Evolutionary conservation across 2,113 vertebrate species (phyloP), one percentile per base, ranked within the genome.

Genomic region (Tetraodon nigroviridis): DNA sequence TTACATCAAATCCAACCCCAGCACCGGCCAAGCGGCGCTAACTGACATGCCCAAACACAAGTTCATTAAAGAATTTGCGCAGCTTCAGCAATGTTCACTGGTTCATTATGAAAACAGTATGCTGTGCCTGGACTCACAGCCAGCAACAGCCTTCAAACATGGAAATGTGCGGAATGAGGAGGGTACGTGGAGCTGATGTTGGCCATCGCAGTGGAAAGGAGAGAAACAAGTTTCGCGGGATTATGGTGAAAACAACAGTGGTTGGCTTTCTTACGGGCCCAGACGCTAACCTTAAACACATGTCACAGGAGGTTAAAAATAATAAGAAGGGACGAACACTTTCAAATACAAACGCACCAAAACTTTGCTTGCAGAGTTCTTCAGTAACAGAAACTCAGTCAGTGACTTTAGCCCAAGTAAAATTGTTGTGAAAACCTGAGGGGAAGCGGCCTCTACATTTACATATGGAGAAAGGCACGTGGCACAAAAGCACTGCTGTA

Each of bases 61-160:
- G 74, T 82, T 70, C 62, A 77, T 80, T 79, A 71, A 81, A 83
- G 42, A 66, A 64, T 48, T 69, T 79, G 21, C 61, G 72, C 67
- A 62, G 61, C 78, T 78, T 84, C 61, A 59, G 73, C 59, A 46
- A 73, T 67, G 68, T 69, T 77, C 72, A 75, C 78, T 51, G 71
- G 71, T 75, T 81, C 81, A 81, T 85, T 80, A 84, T 81, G 80
- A 86, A 84, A 89, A 78, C 79, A 80, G 76, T 79, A 54, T 69
- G 75, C 76, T 67, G 64, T 69, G 57, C 76, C 76, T 27, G 76
- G 77, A 86, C 70, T 81, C 62, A 57, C 72, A 85, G 80, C 78
- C 78, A 85, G 78, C 55, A 42, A 67, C 2, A 80, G 80, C 74
- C 84, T 84, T 63, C 68, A 73, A 82, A 83, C 67, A 86, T 72